Base-by-base conservation (phyloP, 2,888 invertebrate genomes). In the Synergus itoensis region DNA sequence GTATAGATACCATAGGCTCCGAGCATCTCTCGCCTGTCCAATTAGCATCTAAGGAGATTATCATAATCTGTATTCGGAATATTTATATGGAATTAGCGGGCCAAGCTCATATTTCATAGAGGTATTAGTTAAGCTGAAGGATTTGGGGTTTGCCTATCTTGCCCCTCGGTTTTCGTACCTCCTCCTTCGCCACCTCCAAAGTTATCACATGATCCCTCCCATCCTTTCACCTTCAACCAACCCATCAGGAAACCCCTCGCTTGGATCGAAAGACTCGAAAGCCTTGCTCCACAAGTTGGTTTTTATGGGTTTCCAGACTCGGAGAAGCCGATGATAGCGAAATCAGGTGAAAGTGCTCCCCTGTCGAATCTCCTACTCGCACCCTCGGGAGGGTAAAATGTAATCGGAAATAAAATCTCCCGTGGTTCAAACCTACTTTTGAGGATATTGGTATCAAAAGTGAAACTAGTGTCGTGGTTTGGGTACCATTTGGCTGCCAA, bases 1-100 rank as follows among this genome's bases (percentile, higher is more conserved):
- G 12, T 18, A 18, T 11, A 18, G 3, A 28, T 53, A 4, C 16
- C 64, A 78, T 76, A 40, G 48, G 79, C 69, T 76, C 83, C 79
- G 82, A 69, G 84, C 84, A 81, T 83, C 83, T 86, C 79, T 81
- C 84, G 85, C 76, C 84, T 87, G 87, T 87, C 90, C 90, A 89
- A 91, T 92, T 91, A 91, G 90, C 92, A 92, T 91, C 88, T 88
- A 73, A 83, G 85, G 88, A 88, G 91, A 91, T 92, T 92, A 92
- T 88, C 92, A 91, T 92, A 92, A 92, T 92, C 92, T 92, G 91
- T 90, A 90, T 91, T 88, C 88, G 87, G 91, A 91, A 92, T 92
- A 92, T 92, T 92, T 92, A 92, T 92, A 90, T 88, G 91, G 91
- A 90, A 92, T 92, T 92, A 92, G 90, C 88, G 88, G 84, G 87